These are phyloP conservation scores for Neosilurus hyrtlii DNA, from an alignment of 2,797 vertebrate genomes.

Conservation along the genomic window DNA sequence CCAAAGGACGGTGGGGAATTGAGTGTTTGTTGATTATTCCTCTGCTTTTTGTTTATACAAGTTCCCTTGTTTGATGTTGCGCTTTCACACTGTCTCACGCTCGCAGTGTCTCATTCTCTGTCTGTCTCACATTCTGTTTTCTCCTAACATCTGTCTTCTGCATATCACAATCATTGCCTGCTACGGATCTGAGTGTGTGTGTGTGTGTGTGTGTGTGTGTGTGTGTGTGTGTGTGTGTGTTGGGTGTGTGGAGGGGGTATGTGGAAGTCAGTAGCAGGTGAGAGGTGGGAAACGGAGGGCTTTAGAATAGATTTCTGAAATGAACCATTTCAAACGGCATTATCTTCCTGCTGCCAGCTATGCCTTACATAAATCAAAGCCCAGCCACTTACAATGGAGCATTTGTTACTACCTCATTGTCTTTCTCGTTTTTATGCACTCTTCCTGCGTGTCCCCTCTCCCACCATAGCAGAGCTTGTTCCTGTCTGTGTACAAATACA, in stretches of 20 bases:
- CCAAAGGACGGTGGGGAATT: slow-evolving; percentile 73
- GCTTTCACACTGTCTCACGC: slow-evolving; percentile 53
- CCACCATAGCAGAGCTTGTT: slow-evolving; percentile 8
- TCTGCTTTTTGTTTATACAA: slow-evolving; percentile 78
- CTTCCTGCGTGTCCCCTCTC: slow-evolving; percentile 19
- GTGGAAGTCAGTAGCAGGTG: slow-evolving; percentile 50
- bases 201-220: slow-evolving; percentile 44
- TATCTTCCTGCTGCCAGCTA: slow-evolving; percentile 90
- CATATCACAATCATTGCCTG: slow-evolving; percentile 6
- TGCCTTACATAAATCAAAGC: slow-evolving; percentile 96
- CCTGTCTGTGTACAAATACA: slow-evolving; percentile 31
- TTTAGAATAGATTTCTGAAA: slow-evolving; percentile 96
- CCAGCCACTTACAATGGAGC: slow-evolving; percentile 78
- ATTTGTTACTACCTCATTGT: slow-evolving; percentile 77
- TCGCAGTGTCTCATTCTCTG: slow-evolving; percentile 1
- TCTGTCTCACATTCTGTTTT: neutral
- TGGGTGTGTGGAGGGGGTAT: slow-evolving; percentile 25
- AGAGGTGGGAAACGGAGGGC: slow-evolving; percentile 53
- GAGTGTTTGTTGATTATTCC: slow-evolving; percentile 76
- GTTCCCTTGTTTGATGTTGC: slow-evolving; percentile 71
- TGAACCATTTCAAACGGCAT: slow-evolving; percentile 95
- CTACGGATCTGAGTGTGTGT: slow-evolving; percentile 23
- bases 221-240: slow-evolving; percentile 41
- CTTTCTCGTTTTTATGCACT: slow-evolving; percentile 23
- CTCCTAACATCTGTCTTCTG: neutral